A percentile compares a stretch with the other conserved stretches of the same genome.
Evolutionary conservation across 2,113 vertebrate species (phyloP).

Genomic region (Bos taurus): ARS-UCD2.0 NC_037345.1:8941001-8941500

Average conservation of each 20-base stretch:
- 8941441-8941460: background rate
- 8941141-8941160: constrained; percentile 44
- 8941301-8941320: background rate
- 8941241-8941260: constrained; percentile 59
- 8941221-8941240: constrained; percentile 66
- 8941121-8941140: constrained; percentile 16
- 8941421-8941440: constrained; percentile 1
- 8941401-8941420: background rate
- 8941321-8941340: constrained; percentile 42
- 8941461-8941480: background rate
- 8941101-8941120: constrained; percentile 8
- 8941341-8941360: constrained; percentile 51
- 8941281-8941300: background rate
- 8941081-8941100: constrained; percentile 41
- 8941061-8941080: constrained; percentile 37
- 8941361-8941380: constrained; percentile 44
- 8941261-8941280: background rate
- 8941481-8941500: background rate
- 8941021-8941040: constrained; percentile 57
- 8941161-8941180: constrained; percentile 45
- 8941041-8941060: constrained; percentile 49
- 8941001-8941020: constrained; percentile 63
- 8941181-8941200: constrained; percentile 69
- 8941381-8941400: background rate
- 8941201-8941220: constrained; percentile 68